Conservation (phyloP, 1,140 invertebrate species). For the Papilio polyxenes region DNA sequence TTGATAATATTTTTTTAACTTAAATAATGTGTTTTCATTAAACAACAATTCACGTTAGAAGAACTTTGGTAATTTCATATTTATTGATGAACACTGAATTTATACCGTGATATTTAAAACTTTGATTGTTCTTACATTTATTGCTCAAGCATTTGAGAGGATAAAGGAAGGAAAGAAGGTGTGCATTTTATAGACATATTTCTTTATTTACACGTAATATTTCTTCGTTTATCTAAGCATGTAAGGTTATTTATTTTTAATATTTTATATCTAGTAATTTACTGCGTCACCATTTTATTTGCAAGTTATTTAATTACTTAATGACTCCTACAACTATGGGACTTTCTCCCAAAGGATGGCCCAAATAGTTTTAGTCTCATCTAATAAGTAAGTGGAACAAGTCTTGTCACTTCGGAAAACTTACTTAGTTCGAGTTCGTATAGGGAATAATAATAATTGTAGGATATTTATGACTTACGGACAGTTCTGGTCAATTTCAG, state of each 20-base stretch:
- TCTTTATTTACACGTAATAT: no score
- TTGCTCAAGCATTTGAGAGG: no score
- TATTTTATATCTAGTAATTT: background rate
- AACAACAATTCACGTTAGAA: no score
- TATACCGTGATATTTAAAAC: no score
- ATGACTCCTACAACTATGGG: background rate
- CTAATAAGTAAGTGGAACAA: constrained; percentile 24
- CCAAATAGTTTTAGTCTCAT: constrained; percentile 12
- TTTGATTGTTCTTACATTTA: no score
- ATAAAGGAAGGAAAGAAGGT: no score
- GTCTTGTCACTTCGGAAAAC: constrained; percentile 7
- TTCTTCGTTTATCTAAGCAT: no score
- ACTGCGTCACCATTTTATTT: background rate
- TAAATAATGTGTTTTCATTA: no score
- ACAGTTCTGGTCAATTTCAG: background rate
- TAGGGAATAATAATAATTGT: background rate
- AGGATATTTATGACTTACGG: background rate
- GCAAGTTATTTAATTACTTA: constrained; percentile 8
- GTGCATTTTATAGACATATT: no score
- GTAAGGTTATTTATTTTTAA: background rate
- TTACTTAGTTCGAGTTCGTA: background rate
- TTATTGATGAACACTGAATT: no score
- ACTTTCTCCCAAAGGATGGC: background rate
- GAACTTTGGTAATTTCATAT: no score
- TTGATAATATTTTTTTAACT: no score